Conservation (phyloP, 1,140 invertebrate genomes). For the Drosophila sucinea region DNA sequence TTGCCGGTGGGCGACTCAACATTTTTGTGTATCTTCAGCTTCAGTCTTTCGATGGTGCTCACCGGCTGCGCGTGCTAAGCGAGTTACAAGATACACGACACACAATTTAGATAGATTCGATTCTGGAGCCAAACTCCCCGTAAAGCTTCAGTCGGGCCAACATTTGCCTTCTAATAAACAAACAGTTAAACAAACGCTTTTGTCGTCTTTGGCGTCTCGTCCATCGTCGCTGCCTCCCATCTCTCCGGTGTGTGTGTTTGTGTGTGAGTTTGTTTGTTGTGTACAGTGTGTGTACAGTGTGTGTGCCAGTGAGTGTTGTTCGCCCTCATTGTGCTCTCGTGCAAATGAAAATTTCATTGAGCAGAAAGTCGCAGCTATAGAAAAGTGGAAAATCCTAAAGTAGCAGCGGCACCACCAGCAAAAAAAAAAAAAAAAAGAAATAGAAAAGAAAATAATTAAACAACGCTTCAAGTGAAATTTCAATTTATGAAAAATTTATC, state of each 20-base stretch:
- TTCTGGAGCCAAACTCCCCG: constrained; percentile 10
- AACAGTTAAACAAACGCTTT: constrained; percentile 72
- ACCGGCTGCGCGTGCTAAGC: constrained; percentile 51
- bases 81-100: constrained; percentile 4
- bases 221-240: constrained; percentile 11
- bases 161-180: constrained; percentile 63
- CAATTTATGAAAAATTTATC: constrained; percentile 40
- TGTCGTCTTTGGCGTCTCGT: constrained; percentile 44
- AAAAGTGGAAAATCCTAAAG: constrained; percentile 28
- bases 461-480: constrained; percentile 62
- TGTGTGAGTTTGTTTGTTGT: constrained; percentile 37
- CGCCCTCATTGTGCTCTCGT: constrained; percentile 81
- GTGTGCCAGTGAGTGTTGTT: constrained; percentile 35
- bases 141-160: constrained; percentile 32
- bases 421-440: constrained; percentile 71
- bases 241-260: constrained; percentile 8
- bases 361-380: constrained; percentile 61
- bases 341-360: constrained; percentile 81
- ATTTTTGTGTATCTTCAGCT: constrained; percentile 69
- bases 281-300: constrained; percentile 35
- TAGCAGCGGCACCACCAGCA: constrained; percentile 40
- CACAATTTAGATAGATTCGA: constrained; percentile 7
- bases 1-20: constrained; percentile 41
- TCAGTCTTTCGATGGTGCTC: constrained; percentile 69
- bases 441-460: constrained; percentile 58